Percentiles rank a stretch among this genome's conserved stretches.
Evolutionary conservation across 2,113 vertebrate genomes (phyloP).

Genomic region (Patagioenas fasciata): DNA sequence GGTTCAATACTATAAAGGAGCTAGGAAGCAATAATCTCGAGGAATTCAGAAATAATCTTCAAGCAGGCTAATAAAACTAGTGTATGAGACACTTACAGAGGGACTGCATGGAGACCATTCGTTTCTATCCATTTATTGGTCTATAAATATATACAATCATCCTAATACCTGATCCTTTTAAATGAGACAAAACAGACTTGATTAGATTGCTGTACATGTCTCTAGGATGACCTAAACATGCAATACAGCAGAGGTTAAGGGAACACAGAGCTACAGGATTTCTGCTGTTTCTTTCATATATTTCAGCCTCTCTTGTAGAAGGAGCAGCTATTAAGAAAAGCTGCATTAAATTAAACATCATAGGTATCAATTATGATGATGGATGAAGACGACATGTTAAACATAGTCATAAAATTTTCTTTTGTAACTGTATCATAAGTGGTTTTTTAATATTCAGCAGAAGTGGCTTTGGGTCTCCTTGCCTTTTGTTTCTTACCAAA

Average conservation of each 20-base stretch:
- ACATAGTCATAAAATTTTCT: neutral
- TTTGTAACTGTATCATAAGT: conserved; percentile 11
- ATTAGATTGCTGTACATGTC: neutral
- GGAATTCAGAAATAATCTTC: conserved; percentile 15
- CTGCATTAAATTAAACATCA: conserved; percentile 18
- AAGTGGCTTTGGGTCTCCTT: conserved; percentile 32
- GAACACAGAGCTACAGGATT: neutral
- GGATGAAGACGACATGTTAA: neutral
- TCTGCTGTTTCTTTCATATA: neutral
- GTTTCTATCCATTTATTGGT: neutral
- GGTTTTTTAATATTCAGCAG: neutral
- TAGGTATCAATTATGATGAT: neutral
- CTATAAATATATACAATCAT: neutral
- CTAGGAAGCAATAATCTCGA: neutral
- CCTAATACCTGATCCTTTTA: neutral
- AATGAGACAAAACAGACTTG: neutral
- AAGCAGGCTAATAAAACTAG: neutral
- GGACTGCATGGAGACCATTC: neutral
- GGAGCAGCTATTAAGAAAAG: neutral
- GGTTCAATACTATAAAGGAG: neutral
- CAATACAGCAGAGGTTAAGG: neutral
- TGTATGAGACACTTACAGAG: neutral
- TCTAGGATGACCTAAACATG: neutral
- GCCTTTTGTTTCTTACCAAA: conserved; percentile 32
- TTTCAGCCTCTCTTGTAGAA: neutral